A percentile compares a stretch with the other conserved stretches of the same genome.
Evolutionary conservation across 1,140 invertebrate genomes (phyloP).

Genomic region (Pseudomyrmex gracilis): DNA sequence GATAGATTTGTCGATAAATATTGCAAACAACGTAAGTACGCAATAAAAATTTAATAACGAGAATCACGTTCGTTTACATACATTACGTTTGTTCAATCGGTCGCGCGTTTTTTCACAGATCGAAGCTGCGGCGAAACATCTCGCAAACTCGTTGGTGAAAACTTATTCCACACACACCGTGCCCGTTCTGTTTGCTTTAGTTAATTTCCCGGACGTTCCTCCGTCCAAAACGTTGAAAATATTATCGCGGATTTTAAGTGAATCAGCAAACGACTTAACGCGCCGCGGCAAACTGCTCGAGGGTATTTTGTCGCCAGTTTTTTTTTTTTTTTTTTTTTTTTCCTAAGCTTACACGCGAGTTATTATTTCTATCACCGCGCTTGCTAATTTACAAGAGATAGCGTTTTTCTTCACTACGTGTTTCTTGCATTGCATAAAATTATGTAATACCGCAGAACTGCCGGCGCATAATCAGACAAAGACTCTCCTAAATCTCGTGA

Average conservation of each 20-base stretch:
- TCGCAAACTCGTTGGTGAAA: slow-evolving; percentile 9
- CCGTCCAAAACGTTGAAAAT: slow-evolving; percentile 8
- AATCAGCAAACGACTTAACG: slow-evolving; percentile 18
- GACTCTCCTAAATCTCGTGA: slow-evolving; percentile 47
- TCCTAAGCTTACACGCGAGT: not conserved
- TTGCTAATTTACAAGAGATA: slow-evolving; percentile 29
- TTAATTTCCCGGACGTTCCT: not conserved
- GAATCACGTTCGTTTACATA: too few relatives aligned
- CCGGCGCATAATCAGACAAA: slow-evolving; percentile 26
- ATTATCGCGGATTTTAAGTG: slow-evolving; percentile 34
- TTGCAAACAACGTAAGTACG: slow-evolving; percentile 30
- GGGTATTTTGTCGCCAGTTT: slow-evolving; percentile 28
- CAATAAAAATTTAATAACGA: not conserved
- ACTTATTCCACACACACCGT: slow-evolving; percentile 1
- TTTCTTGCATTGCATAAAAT: slow-evolving; percentile 38
- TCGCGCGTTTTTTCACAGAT: slow-evolving; percentile 11
- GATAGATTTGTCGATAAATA: not conserved
- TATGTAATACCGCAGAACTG: slow-evolving; percentile 39
- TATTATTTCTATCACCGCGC: slow-evolving; percentile 23
- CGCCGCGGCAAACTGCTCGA: not conserved
- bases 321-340: too few relatives aligned
- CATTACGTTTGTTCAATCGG: too few relatives aligned
- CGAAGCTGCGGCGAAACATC: not conserved
- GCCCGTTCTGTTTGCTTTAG: not conserved
- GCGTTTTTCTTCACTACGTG: slow-evolving; percentile 28